Evolutionary conservation across 1,140 invertebrate species (phyloP).

Genomic region (Elysia chlorotica): DNA sequence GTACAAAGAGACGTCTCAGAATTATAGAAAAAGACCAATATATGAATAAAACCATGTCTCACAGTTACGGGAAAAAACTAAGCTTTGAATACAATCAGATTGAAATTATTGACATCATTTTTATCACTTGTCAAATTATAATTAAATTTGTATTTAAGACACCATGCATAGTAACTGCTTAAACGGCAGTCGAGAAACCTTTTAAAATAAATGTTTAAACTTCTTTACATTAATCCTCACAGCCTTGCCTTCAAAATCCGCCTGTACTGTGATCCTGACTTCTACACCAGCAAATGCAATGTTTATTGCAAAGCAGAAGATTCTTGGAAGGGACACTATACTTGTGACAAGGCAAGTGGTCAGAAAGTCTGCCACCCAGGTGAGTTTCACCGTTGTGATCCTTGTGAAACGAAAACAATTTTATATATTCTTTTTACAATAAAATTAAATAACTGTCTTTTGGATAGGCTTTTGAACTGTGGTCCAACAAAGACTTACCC

Average conservation of each 20-base stretch:
- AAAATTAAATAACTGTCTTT: not conserved
- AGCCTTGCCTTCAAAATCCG: conserved; percentile 9
- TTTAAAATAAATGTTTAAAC: not conserved
- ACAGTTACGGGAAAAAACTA: too few species aligned
- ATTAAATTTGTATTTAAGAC: too few species aligned
- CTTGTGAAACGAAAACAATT: too few species aligned
- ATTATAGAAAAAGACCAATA: too few species aligned
- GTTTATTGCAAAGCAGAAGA: conserved; percentile 19
- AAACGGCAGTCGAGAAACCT: not conserved
- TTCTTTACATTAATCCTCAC: too few species aligned
- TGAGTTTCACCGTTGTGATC: not conserved
- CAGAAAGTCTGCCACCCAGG: conserved; percentile 18
- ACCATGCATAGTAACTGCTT: not conserved
- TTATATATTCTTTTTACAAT: not conserved
- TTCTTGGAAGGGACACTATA: conserved; percentile 14
- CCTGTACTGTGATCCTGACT: conserved; percentile 18
- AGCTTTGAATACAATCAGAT: too few species aligned
- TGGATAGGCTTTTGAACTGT: not conserved
- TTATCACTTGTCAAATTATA: too few species aligned
- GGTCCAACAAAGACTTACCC: not conserved
- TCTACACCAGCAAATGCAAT: conserved; percentile 12
- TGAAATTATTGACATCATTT: too few species aligned
- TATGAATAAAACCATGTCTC: too few species aligned
- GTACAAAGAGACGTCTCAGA: too few species aligned
- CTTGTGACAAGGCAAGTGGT: conserved; percentile 8